Conservation (phyloP, 2,113 vertebrate genomes). For the Pantherophis guttatus region DNA sequence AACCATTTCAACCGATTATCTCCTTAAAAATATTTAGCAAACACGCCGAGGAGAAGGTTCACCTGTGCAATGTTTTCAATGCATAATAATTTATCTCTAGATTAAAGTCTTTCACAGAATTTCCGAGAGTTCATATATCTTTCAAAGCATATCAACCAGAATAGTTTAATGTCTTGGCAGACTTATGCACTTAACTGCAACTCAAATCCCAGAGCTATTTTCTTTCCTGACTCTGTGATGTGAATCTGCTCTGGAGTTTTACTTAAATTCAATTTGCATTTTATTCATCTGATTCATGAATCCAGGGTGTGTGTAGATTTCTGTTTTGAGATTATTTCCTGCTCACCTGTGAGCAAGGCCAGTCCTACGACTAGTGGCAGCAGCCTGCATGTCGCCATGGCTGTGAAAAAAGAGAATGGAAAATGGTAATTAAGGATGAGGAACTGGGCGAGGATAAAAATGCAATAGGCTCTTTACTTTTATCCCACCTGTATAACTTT, state of each 20-base stretch:
- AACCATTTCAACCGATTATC: background rate
- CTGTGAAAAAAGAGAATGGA: background rate
- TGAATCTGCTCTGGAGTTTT: background rate
- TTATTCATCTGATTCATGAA: background rate
- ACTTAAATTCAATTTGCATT: background rate
- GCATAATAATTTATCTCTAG: background rate
- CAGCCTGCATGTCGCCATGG: constrained; percentile 2
- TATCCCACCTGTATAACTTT: background rate
- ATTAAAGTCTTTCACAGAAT: background rate
- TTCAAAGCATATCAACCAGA: background rate
- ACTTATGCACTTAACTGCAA: background rate
- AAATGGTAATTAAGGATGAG: background rate
- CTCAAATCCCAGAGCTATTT: background rate
- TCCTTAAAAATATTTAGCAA: background rate
- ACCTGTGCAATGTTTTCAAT: background rate
- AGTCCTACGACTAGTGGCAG: background rate
- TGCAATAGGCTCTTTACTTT: background rate
- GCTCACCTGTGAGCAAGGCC: constrained; percentile 2
- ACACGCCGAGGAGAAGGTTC: background rate
- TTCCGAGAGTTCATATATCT: background rate
- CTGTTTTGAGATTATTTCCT: background rate
- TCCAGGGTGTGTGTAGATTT: too few relatives aligned
- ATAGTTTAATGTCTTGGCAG: background rate
- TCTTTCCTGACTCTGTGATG: background rate
- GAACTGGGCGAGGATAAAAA: background rate